Percentiles rank a stretch among this genome's conserved stretches.
Conservation (phyloP, 2,113 vertebrate species). For the Andinoacara biseriatus region DNA sequence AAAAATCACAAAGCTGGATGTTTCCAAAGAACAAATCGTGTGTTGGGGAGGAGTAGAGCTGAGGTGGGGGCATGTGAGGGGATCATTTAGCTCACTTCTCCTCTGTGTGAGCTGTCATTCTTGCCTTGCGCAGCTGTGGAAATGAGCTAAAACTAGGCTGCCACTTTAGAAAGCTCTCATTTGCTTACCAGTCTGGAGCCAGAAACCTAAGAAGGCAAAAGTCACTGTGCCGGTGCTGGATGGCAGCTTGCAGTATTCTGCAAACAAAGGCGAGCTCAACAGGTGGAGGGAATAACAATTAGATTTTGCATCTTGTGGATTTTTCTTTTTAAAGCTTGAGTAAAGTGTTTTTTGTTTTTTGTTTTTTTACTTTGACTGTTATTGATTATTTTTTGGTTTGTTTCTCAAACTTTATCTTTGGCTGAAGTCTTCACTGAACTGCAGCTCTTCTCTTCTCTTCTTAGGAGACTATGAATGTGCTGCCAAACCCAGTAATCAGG, state of each 20-base stretch:
- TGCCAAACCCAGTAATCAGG: conserved; percentile 56
- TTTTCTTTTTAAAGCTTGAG: conserved; percentile 8
- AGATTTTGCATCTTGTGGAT: conserved; percentile 14
- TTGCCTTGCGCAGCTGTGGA: conserved; percentile 57
- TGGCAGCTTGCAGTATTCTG: conserved; percentile 40
- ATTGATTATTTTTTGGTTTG: neutral
- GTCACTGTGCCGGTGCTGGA: conserved; percentile 25
- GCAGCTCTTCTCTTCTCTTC: neutral
- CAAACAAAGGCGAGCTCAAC: neutral
- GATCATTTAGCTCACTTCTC: conserved; percentile 77
- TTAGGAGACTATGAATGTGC: conserved; percentile 63
- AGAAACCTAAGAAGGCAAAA: conserved; percentile 23
- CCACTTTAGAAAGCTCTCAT: conserved; percentile 49
- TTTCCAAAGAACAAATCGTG: conserved; percentile 18
- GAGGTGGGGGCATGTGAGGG: conserved; percentile 61
- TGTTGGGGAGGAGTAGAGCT: conserved; percentile 68
- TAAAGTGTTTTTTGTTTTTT: neutral
- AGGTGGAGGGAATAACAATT: conserved; percentile 30
- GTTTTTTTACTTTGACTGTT: neutral
- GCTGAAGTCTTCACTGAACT: neutral
- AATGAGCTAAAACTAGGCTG: conserved; percentile 64
- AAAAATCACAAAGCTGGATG: neutral
- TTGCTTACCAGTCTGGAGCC: conserved; percentile 19
- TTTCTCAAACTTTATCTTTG: neutral
- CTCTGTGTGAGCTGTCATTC: conserved; percentile 62